phyloP scores from a whole-genome alignment of 2,113 vertebrate genomes.

The Tiliqua scincoides region DNA sequence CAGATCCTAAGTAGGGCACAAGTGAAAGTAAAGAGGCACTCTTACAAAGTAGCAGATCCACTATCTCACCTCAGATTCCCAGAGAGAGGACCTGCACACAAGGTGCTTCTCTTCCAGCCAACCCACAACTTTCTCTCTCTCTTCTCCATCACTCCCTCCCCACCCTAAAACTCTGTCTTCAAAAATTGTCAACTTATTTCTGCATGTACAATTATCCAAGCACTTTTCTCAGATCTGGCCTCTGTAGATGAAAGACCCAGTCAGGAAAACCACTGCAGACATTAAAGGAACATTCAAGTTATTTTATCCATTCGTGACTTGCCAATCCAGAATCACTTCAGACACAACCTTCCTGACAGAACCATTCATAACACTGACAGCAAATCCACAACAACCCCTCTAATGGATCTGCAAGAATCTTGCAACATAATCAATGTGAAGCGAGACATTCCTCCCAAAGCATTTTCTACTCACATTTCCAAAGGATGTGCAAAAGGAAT shows the following conservation, averaged over 20 bases:
- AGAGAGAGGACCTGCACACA: background rate
- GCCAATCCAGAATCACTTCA: too few relatives aligned
- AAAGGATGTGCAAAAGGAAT: background rate
- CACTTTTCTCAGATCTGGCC: too few relatives aligned
- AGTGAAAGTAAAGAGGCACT: background rate
- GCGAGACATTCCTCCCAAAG: fast-evolving
- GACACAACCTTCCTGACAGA: too few relatives aligned
- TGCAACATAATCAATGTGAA: background rate
- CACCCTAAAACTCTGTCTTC: background rate
- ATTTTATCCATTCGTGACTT: too few relatives aligned
- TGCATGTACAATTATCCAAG: background rate
- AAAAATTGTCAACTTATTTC: background rate
- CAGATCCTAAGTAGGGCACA: background rate
- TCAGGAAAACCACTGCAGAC: background rate
- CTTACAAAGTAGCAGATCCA: background rate
- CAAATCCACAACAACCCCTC: too few relatives aligned
- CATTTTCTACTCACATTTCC: background rate
- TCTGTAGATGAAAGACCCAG: background rate
- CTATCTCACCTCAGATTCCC: background rate
- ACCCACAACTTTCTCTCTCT: background rate
- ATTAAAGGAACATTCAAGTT: too few relatives aligned
- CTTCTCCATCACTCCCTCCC: background rate
- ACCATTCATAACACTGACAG: too few relatives aligned
- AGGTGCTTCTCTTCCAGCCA: background rate
- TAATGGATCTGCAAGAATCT: background rate